Conservation (phyloP, 2,797 vertebrate genomes). For the Melanotaenia trifasciata region DNA sequence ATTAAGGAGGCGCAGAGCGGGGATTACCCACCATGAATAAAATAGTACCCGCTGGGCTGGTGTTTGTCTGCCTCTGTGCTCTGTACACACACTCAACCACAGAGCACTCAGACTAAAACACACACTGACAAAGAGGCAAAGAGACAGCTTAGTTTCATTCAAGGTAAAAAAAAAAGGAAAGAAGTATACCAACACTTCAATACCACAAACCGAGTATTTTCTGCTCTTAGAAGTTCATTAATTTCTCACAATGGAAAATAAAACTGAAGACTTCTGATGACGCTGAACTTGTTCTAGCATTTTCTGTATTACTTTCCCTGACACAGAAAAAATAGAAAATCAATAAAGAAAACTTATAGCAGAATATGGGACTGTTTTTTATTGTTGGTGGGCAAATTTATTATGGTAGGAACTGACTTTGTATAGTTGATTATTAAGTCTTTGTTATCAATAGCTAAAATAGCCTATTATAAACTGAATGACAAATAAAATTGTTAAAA, state of each 20-base stretch:
- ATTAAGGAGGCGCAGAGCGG: slow-evolving; percentile 69
- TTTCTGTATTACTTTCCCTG: too few relatives aligned
- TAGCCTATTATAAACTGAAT: neutral
- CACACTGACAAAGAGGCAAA: neutral
- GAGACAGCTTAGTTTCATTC: neutral
- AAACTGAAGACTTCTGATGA: neutral
- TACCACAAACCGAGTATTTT: neutral
- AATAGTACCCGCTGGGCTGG: slow-evolving; percentile 66
- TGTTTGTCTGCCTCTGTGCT: slow-evolving; percentile 58
- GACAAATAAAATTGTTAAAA: neutral
- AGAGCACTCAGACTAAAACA: slow-evolving; percentile 13
- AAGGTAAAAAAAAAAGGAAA: neutral
- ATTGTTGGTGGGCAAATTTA: neutral
- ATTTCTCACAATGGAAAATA: neutral
- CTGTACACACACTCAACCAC: slow-evolving; percentile 35
- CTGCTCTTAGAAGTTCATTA: neutral
- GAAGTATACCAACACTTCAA: neutral
- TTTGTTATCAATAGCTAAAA: neutral
- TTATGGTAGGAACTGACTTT: neutral
- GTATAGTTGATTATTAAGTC: neutral
- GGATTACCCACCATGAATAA: slow-evolving; percentile 76
- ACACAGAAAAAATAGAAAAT: neutral
- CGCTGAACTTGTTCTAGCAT: neutral
- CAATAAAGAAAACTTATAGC: neutral
- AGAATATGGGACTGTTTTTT: neutral